Conservation (phyloP, 2,797 vertebrate genomes). For the Sardinella longiceps region DNA sequence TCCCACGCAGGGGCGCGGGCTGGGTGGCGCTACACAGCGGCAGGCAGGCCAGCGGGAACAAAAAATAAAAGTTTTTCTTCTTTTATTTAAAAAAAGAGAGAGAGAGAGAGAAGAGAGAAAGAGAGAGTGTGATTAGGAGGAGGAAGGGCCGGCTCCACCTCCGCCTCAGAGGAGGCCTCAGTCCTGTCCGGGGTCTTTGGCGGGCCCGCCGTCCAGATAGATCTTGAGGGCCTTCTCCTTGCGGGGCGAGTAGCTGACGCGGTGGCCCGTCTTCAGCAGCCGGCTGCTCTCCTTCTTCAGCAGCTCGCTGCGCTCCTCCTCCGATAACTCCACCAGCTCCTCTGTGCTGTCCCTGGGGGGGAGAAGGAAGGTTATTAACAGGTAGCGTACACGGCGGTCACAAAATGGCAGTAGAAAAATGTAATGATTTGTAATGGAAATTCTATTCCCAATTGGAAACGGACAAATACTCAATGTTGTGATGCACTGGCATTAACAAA, state of each 20-base stretch:
- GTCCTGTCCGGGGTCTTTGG: slow-evolving; percentile 93
- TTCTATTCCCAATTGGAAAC: too few relatives aligned
- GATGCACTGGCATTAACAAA: not conserved
- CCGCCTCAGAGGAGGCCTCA: slow-evolving; percentile 71
- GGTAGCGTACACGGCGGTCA: not conserved
- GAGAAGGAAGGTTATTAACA: not conserved
- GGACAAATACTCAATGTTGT: too few relatives aligned
- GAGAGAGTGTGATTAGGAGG: slow-evolving; percentile 56
- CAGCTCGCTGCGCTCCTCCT: slow-evolving; percentile 94
- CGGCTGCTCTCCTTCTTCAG: slow-evolving; percentile 99
- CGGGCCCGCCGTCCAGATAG: slow-evolving; percentile 94
- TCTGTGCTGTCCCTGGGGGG: slow-evolving; percentile 88
- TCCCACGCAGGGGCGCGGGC: slow-evolving; percentile 70
- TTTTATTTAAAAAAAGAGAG: not conserved
- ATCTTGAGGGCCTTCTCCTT: slow-evolving; percentile 99
- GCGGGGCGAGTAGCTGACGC: slow-evolving; percentile 96
- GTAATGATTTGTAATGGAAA: too few relatives aligned
- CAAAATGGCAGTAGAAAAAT: too few relatives aligned
- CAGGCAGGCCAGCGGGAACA: slow-evolving; percentile 64
- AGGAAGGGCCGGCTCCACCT: not conserved
- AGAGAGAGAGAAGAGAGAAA: slow-evolving; percentile 68
- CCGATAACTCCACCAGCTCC: slow-evolving; percentile 90
- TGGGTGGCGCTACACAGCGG: slow-evolving; percentile 79
- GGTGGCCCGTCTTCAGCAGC: slow-evolving; percentile 97
- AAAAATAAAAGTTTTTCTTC: slow-evolving; percentile 46